Base-by-base conservation (phyloP, 2,888 invertebrate species). In the Sipunculus nudus region DNA sequence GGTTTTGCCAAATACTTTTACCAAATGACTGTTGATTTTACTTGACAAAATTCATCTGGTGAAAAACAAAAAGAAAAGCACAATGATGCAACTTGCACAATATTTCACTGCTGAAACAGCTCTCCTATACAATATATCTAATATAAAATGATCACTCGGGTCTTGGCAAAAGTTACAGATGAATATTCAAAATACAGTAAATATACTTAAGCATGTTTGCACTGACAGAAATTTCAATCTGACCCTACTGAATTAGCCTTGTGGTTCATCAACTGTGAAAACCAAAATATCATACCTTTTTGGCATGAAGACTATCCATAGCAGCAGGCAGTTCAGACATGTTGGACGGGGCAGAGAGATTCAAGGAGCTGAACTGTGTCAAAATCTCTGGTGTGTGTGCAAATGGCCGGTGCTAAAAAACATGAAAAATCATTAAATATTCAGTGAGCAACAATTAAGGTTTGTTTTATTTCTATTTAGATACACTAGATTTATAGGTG, bases 341-440 rank as follows among this genome's bases (percentile, higher is more conserved):
- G 26, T 70, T 75, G 39, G 76, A 71, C 0, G 81, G 80, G 2
- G 81, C 77, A 26, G 65, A 74, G 48, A 81, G 62, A 21, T 71
- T 72, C 2, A 81, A 63, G 1, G 70, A 68, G 39, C 73, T 64
- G 61, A 81, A 79, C 71, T 79, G 79, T n/a, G 72, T 65, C 54
- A 81, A 70, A 23, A 78, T 77, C 65, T 80, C 75, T 8, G 79
- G 77, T 4, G 77, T 75, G 62, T 79, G 80, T 0, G 76, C 76
- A 25, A 81, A 67, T 13, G 56, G 63, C 16, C 6, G 10, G 8
- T 25, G 16, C 10, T 25, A 16, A 13, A 47, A 47, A 8, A 47
- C 16, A 13, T 19, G 19, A 43, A 43, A 38, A n/a, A 38, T 13
- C 13, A n/a, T n/a, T 38, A n/a, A 38, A 38, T 38, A 38, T 13